A percentile compares a stretch with the other conserved stretches of the same genome.
Evolutionary conservation across 2,113 vertebrate genomes (phyloP).

Genomic region (Sinocyclocheilus anshuiensis): DNA sequence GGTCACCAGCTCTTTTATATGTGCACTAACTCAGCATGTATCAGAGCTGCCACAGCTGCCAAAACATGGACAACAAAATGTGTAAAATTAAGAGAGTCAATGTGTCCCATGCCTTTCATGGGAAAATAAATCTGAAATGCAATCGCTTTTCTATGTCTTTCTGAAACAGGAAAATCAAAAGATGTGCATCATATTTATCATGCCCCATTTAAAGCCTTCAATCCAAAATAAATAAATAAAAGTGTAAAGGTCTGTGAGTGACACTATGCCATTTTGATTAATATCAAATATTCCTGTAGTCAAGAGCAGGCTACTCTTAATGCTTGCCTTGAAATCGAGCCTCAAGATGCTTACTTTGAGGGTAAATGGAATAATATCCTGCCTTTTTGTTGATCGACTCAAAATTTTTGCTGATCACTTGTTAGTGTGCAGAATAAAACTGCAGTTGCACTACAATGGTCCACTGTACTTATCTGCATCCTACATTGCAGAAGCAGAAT

Average conservation of each 20-base stretch:
- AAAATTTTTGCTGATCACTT: not conserved
- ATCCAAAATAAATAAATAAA: not conserved
- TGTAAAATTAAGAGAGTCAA: not conserved
- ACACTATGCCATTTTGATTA: not conserved
- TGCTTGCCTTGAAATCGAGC: not conserved
- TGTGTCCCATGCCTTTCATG: not conserved
- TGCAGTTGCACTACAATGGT: not conserved
- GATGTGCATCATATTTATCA: slow-evolving; percentile 1
- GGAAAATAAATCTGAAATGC: not conserved
- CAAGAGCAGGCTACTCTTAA: not conserved
- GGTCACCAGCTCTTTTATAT: not conserved
- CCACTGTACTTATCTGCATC: not conserved
- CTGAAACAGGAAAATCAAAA: not conserved
- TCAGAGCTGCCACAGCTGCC: not conserved
- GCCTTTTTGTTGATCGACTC: not conserved
- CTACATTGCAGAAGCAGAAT: not conserved
- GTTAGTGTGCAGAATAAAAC: not conserved
- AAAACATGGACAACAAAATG: not conserved
- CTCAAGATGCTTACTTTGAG: not conserved
- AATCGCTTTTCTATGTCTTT: not conserved
- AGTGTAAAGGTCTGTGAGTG: not conserved
- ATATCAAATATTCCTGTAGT: not conserved
- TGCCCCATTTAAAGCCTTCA: not conserved
- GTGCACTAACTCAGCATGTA: not conserved
- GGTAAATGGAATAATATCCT: not conserved